These are phyloP conservation scores for Pinctada fucata DNA, from an alignment of 2,888 invertebrate species.

Conservation along the genomic window DNA sequence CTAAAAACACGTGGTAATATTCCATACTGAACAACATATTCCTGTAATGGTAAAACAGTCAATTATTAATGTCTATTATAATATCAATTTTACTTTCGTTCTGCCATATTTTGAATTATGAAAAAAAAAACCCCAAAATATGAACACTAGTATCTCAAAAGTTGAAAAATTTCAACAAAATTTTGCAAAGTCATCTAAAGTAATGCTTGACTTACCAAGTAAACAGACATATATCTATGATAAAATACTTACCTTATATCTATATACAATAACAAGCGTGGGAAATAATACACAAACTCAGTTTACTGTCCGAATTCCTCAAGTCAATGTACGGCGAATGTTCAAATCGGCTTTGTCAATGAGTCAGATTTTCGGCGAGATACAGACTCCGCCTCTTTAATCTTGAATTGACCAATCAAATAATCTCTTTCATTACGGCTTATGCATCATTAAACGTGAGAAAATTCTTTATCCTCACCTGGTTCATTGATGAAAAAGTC, in stretches of 20 bases:
- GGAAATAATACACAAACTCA: too few relatives aligned
- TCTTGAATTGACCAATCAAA: not conserved
- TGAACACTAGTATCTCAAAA: too few relatives aligned
- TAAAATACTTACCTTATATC: too few relatives aligned
- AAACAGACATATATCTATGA: not conserved
- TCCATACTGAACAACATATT: not conserved
- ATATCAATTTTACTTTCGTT: too few relatives aligned
- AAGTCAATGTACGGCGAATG: not conserved
- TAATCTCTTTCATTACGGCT: not conserved
- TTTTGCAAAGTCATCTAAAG: not conserved
- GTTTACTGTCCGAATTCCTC: not conserved
- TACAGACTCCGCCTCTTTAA: conserved; percentile 1
- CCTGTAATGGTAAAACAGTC: too few relatives aligned
- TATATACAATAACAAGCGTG: too few relatives aligned
- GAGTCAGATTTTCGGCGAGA: not conserved
- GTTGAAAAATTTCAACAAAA: not conserved
- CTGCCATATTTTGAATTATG: too few relatives aligned
- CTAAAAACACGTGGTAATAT: not conserved
- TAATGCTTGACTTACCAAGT: not conserved
- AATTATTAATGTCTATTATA: too few relatives aligned
- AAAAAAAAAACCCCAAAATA: too few relatives aligned
- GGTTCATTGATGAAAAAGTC: conserved; percentile 2
- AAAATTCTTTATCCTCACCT: not conserved
- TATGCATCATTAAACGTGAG: conserved; percentile 3
- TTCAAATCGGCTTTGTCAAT: not conserved